These are phyloP conservation scores for Cyclopterus lumpus DNA, from an alignment of 2,797 vertebrate species.

Conservation along the genomic window DNA sequence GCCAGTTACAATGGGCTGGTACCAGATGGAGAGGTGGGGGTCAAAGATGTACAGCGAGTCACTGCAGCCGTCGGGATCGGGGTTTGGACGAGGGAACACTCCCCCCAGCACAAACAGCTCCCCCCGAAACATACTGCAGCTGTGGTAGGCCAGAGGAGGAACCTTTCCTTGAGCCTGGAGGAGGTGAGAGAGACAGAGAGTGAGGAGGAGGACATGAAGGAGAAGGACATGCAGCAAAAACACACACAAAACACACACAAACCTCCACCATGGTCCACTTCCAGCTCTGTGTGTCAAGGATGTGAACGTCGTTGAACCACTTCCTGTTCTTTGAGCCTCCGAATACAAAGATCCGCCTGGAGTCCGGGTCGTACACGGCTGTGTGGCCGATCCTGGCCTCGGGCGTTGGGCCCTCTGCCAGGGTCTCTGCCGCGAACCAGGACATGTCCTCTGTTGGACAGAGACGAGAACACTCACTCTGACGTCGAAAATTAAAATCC, in stretches of 20 bases:
- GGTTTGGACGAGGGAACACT: conserved; percentile 82
- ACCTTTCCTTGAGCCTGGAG: conserved; percentile 85
- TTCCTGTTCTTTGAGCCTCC: conserved; percentile 86
- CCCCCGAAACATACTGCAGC: conserved; percentile 84
- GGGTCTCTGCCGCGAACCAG: conserved; percentile 83
- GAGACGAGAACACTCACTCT: conserved; percentile 3
- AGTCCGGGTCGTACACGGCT: conserved; percentile 81
- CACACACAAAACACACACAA: background rate
- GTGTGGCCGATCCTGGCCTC: conserved; percentile 86
- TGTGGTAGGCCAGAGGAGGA: conserved; percentile 86
- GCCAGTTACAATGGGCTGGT: conserved; percentile 88
- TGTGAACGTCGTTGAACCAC: conserved; percentile 86
- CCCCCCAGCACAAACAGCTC: conserved; percentile 87
- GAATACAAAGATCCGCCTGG: conserved; percentile 83
- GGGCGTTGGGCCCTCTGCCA: conserved; percentile 83
- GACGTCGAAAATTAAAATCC: background rate
- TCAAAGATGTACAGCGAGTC: conserved; percentile 88
- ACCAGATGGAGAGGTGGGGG: conserved; percentile 85
- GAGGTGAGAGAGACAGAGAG: background rate
- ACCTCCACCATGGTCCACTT: conserved; percentile 86
- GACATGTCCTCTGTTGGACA: conserved; percentile 80
- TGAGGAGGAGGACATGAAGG: background rate
- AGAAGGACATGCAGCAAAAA: background rate
- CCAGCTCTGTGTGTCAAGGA: conserved; percentile 87
- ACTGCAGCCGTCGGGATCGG: conserved; percentile 86